These are phyloP conservation scores for Lycocorax pyrrhopterus DNA, from an alignment of 2,113 vertebrate genomes.

Conservation along the genomic window DNA sequence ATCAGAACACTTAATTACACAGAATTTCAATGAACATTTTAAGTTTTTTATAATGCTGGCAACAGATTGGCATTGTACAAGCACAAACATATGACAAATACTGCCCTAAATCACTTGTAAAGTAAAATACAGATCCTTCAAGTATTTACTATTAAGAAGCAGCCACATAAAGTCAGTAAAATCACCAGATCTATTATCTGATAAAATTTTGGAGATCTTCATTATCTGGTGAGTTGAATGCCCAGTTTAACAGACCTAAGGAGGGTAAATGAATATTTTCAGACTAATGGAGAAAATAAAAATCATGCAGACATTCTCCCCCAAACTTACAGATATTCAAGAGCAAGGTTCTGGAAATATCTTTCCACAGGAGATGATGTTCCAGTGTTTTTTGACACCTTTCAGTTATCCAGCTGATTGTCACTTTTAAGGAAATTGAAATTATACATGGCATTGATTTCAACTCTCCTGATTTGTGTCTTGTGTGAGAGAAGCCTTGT, in stretches of 20 bases:
- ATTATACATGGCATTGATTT: background rate
- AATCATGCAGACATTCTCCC: rapidly evolving
- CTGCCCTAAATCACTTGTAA: background rate
- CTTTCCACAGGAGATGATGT: background rate
- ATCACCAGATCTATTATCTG: background rate
- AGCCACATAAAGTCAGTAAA: background rate
- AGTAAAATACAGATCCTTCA: background rate
- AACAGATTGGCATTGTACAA: background rate
- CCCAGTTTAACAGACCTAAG: background rate
- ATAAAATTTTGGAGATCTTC: background rate
- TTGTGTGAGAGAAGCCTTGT: background rate
- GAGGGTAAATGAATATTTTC: background rate
- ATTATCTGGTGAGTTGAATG: background rate
- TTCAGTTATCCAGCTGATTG: background rate
- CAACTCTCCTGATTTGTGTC: background rate
- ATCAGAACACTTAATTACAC: background rate
- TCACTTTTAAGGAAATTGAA: background rate
- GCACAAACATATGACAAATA: background rate
- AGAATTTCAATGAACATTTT: background rate
- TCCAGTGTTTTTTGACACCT: background rate
- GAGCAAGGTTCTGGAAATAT: background rate
- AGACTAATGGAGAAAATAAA: background rate
- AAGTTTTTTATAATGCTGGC: background rate
- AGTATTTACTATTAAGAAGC: background rate
- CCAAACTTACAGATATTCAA: rapidly evolving